phyloP scores from a whole-genome alignment of 2,113 vertebrate genomes.

The Leptocoma aspasia region DNA sequence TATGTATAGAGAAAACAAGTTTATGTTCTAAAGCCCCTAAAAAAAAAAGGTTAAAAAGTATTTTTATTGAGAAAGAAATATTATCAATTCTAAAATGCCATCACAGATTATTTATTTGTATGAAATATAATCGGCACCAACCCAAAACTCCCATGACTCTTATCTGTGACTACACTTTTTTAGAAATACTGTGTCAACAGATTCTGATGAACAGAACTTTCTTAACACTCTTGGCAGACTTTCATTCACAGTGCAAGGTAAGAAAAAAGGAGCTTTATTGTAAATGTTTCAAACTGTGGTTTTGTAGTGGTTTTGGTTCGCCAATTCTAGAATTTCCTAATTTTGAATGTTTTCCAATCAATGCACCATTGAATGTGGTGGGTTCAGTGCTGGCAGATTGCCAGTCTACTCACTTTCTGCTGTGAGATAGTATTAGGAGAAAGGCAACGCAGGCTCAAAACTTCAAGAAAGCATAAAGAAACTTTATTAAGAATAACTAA shows the following conservation, averaged over 20 bases:
- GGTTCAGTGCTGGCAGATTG: too few relatives aligned
- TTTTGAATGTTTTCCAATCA: too few relatives aligned
- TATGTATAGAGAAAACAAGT: not conserved
- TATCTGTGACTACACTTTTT: conserved; percentile 21
- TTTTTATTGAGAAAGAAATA: conserved; percentile 4
- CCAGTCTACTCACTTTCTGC: too few relatives aligned
- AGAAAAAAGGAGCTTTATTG: conserved; percentile 17
- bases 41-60: not conserved
- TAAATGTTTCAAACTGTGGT: not conserved
- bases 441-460: too few relatives aligned
- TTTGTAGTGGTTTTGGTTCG: too few relatives aligned
- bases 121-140: not conserved
- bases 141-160: not conserved
- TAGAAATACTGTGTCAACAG: conserved; percentile 49
- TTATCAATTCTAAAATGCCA: not conserved
- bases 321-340: too few relatives aligned
- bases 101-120: conserved; percentile 34
- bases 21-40: not conserved
- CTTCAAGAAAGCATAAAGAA: too few relatives aligned
- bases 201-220: conserved; percentile 57
- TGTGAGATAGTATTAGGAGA: too few relatives aligned
- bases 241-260: not conserved
- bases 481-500: too few relatives aligned
- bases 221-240: conserved; percentile 58
- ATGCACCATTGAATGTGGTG: too few relatives aligned